Base-by-base conservation (phyloP, 2,888 invertebrate species). In the Meta bourneti region DNA sequence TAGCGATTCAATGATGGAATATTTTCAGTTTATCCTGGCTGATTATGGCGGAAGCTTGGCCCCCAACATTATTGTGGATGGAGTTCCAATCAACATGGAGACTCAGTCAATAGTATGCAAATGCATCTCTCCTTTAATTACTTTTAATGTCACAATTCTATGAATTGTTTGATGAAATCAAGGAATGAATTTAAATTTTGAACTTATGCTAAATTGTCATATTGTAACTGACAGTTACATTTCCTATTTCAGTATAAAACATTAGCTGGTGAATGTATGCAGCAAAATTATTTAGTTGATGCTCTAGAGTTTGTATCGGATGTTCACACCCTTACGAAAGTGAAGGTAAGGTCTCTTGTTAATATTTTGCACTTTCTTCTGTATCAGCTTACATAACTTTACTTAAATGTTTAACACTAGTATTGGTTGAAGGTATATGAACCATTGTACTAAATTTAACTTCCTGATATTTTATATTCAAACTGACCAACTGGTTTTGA, bases 231-330 rank as follows among this genome's bases (percentile, higher is more conserved):
- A 1, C 19, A 75, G 34, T 1, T 6, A 19, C 6, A 75, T 75
- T 48, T 52, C 19, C 51, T 70, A 8, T 90, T 85, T 81, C 94
- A 95, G 93, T 95, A 95, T 93, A 96, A 95, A 92, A 98, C 98
- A 1, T 98, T 98, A 94, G 98, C 98, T 0, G 97, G 98, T 2
- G 99, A 99, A 95, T 98, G 98, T 94, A 97, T 99, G 96, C 96
- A 98, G 51, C 97, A 97, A 90, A 61, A 61, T 9, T 98, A 99
- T 95, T 96, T 99, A 88, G 96, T 97, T 48, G 99, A 99, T 95
- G 97, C 98, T 93, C 96, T 99, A 74, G 99, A 99, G 93, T 98
- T 99, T 95, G 96, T 99, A 93, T 97, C 98, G 11, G 99, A 99
- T 95, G 98, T 99, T 93, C 98, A 99, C 94, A 98, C 99, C 0